Evolutionary conservation across 2,113 vertebrate genomes (phyloP).

Genomic region (Hyperopisus bebe): DNA sequence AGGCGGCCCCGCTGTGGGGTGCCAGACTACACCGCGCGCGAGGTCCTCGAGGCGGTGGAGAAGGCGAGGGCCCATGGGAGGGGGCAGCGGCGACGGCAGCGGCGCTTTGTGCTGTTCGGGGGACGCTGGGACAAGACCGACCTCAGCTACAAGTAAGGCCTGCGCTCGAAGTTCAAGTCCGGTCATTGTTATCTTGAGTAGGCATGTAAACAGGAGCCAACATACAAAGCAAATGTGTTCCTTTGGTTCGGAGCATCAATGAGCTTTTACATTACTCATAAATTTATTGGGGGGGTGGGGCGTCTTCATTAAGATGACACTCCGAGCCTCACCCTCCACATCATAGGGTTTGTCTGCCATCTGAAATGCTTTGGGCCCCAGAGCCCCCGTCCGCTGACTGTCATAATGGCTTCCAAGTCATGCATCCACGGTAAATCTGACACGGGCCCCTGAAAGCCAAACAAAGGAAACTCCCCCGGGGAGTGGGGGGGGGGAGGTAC

Average conservation of each 20-base stretch:
- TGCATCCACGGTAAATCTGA: background rate
- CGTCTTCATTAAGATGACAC: background rate
- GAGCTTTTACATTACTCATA: background rate
- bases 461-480: background rate
- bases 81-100: conserved; percentile 60
- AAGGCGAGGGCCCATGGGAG: background rate
- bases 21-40: conserved; percentile 44
- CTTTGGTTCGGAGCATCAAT: background rate
- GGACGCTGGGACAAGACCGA: conserved; percentile 73
- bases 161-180: background rate
- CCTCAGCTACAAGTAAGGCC: conserved; percentile 74
- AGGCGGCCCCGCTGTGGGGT: conserved; percentile 65
- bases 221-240: background rate
- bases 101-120: conserved; percentile 65
- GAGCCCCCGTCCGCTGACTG: background rate
- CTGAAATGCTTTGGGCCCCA: background rate
- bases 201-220: background rate
- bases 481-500: background rate
- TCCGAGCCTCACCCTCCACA: background rate
- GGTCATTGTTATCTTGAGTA: background rate
- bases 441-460: background rate
- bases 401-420: background rate
- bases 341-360: background rate
- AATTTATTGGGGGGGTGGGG: background rate
- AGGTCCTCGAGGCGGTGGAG: background rate